These are phyloP conservation scores for Aleiodes testaceus DNA, from an alignment of 2,888 invertebrate species.

Conservation along the genomic window DNA sequence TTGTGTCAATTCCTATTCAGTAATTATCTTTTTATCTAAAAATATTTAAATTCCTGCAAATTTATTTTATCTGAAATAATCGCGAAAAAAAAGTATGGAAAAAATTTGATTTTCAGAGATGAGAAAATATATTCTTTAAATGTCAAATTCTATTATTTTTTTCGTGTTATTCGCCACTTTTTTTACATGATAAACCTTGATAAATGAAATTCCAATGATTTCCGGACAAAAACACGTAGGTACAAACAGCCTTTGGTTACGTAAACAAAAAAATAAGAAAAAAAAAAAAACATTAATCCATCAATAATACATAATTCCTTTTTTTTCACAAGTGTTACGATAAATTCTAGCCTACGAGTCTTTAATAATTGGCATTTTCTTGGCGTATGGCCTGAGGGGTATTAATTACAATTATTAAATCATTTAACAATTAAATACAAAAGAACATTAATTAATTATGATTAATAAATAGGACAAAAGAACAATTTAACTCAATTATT, in stretches of 20 bases:
- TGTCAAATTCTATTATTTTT: neutral
- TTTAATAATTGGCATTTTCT: conserved; percentile 70
- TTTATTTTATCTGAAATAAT: too few species aligned
- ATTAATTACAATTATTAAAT: conserved; percentile 46
- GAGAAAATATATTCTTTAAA: too few species aligned
- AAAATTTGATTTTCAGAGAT: too few species aligned
- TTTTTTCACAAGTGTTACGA: conserved; percentile 51
- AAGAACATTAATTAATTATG: too few species aligned
- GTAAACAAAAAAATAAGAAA: conserved; percentile 52
- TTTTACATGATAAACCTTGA: neutral
- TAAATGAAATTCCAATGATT: neutral
- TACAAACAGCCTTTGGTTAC: conserved; percentile 64
- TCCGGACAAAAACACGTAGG: conserved; percentile 38
- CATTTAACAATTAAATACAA: conserved; percentile 35
- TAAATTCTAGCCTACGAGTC: conserved; percentile 65
- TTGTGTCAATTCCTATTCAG: conserved; percentile 61
- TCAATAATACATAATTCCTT: conserved; percentile 55
- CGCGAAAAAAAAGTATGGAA: neutral
- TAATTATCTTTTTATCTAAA: conserved; percentile 29
- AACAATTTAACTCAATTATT: too few species aligned
- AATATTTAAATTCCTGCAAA: conserved; percentile 26
- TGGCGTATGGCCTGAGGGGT: conserved; percentile 63
- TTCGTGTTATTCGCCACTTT: neutral
- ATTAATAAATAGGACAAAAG: too few species aligned
- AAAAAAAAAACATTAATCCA: conserved; percentile 57